Conservation (phyloP, 2,888 invertebrate species). For the Malthinus flaveolus region DNA sequence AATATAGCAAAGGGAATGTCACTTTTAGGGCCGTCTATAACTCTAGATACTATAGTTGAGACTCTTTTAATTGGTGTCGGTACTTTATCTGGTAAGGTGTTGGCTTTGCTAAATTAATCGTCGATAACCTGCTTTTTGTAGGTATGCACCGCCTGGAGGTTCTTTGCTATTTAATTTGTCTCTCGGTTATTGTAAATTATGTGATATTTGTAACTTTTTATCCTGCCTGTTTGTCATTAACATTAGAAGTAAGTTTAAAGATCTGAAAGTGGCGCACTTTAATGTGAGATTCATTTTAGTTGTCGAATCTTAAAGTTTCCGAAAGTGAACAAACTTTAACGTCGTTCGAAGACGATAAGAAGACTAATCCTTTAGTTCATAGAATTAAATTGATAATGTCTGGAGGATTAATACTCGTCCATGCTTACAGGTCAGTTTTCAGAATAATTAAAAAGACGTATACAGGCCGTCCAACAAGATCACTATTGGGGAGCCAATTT, state of each 20-base stretch:
- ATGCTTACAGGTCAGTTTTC: slow-evolving; percentile 68
- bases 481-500: too few species aligned
- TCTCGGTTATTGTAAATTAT: slow-evolving; percentile 91
- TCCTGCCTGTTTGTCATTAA: slow-evolving; percentile 88
- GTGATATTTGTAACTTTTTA: slow-evolving; percentile 94
- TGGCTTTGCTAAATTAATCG: too few species aligned
- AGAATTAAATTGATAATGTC: slow-evolving; percentile 96
- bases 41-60: slow-evolving; percentile 88
- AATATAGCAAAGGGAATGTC: slow-evolving; percentile 90
- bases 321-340: slow-evolving; percentile 49
- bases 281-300: too few species aligned
- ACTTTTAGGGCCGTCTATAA: slow-evolving; percentile 85
- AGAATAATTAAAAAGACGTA: background rate
- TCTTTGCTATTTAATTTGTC: slow-evolving; percentile 88
- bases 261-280: too few species aligned
- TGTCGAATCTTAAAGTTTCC: slow-evolving; percentile 34
- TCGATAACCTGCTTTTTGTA: slow-evolving; percentile 38
- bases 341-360: slow-evolving; percentile 76
- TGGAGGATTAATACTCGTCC: slow-evolving; percentile 86
- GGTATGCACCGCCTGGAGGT: slow-evolving; percentile 85
- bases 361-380: slow-evolving; percentile 91
- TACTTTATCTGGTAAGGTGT: slow-evolving; percentile 72
- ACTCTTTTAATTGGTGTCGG: slow-evolving; percentile 91
- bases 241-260: slow-evolving; percentile 74
- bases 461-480: too few species aligned